Evolutionary conservation across 1,140 invertebrate species (phyloP).

Genomic region (Eupeodes corollae): DNA sequence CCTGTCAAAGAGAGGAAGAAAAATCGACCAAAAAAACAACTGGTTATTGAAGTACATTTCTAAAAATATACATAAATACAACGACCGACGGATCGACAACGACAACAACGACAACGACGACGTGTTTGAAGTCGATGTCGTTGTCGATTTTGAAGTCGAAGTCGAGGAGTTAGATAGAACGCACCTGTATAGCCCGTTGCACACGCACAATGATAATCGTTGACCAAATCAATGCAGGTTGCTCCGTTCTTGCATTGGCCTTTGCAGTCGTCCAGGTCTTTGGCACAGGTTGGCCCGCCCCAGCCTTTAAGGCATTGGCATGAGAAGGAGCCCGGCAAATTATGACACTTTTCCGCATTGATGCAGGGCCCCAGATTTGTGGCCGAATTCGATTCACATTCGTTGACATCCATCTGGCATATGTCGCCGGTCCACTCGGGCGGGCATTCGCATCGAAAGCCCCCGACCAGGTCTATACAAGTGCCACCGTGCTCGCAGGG

Average conservation of each 20-base stretch:
- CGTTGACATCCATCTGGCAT: slow-evolving; percentile 65
- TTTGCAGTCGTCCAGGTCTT: slow-evolving; percentile 80
- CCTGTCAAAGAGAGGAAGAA: slow-evolving; percentile 9
- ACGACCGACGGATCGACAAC: too few species aligned
- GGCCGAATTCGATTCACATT: slow-evolving; percentile 42
- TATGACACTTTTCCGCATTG: slow-evolving; percentile 68
- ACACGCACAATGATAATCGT: slow-evolving; percentile 72
- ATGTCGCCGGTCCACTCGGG: slow-evolving; percentile 69
- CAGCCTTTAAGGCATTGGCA: slow-evolving; percentile 76
- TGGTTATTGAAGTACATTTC: slow-evolving; percentile 36
- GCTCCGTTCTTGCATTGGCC: slow-evolving; percentile 72
- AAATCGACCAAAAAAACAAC: not conserved
- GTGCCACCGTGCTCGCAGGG: slow-evolving; percentile 81
- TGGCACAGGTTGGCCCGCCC: slow-evolving; percentile 74
- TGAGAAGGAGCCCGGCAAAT: slow-evolving; percentile 69
- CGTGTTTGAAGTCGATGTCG: too few species aligned
- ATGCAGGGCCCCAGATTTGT: slow-evolving; percentile 52
- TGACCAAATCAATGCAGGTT: slow-evolving; percentile 62
- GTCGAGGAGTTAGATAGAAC: slow-evolving; percentile 52
- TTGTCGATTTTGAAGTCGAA: too few species aligned
- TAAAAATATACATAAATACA: too few species aligned
- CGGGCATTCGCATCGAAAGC: slow-evolving; percentile 66
- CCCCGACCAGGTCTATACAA: slow-evolving; percentile 64
- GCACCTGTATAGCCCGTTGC: slow-evolving; percentile 63
- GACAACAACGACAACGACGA: too few species aligned